Percentiles rank a stretch among this genome's conserved stretches.
Evolutionary conservation across 1,140 invertebrate species (phyloP).

Genomic region (Calephelis nemesis): DNA sequence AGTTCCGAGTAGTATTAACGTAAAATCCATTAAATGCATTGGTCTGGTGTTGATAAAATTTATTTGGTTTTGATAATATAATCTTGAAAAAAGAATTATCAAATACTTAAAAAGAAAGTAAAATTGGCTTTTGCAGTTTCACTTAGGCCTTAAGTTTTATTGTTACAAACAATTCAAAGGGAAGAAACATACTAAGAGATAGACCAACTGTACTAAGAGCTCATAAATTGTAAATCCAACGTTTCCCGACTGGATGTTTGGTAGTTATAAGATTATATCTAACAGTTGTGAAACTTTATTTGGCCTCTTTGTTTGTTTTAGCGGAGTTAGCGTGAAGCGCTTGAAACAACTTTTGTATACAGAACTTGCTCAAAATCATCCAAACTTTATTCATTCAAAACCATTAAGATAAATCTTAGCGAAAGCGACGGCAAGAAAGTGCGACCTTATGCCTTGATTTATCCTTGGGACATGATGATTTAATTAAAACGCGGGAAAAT

Average conservation of each 20-base stretch:
- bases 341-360: conserved; percentile 11
- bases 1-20: too few relatives aligned
- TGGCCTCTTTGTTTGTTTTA: conserved; percentile 2
- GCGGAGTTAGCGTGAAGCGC: conserved; percentile 10
- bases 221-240: not conserved
- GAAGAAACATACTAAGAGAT: not conserved
- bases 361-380: conserved; percentile 7
- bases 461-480: not conserved
- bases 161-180: too few relatives aligned
- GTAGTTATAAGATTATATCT: conserved; percentile 7
- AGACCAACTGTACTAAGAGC: not conserved
- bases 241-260: not conserved
- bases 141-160: too few relatives aligned
- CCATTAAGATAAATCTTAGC: conserved; percentile 11
- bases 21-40: too few relatives aligned
- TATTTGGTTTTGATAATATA: too few relatives aligned
- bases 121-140: too few relatives aligned
- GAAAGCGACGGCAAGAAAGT: not conserved
- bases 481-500: not conserved
- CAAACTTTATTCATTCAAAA: conserved; percentile 17
- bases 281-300: not conserved
- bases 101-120: too few relatives aligned
- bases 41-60: too few relatives aligned
- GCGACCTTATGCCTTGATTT: not conserved
- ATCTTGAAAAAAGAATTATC: too few relatives aligned